These are phyloP conservation scores for Dreissena rostriformis DNA, from an alignment of 1,140 invertebrate genomes.

Conservation along the genomic window DNA sequence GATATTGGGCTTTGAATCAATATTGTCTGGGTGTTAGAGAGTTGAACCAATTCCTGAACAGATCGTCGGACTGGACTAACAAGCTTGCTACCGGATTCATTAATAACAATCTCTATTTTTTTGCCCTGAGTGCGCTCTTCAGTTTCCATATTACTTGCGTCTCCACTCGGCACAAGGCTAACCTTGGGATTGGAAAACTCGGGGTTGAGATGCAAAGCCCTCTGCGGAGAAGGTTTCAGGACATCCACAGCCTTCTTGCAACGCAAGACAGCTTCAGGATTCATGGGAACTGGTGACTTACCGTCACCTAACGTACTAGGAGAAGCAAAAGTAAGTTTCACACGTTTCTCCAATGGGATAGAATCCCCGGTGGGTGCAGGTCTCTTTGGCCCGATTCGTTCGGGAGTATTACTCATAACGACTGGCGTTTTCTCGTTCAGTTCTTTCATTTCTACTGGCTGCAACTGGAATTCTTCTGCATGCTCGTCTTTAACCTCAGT, in stretches of 20 bases:
- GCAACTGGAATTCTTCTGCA: conserved; percentile 16
- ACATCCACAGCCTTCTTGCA: conserved; percentile 18
- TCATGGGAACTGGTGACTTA: conserved; percentile 11
- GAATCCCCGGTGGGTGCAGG: neutral
- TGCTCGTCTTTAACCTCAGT: conserved; percentile 11
- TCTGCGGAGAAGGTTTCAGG: conserved; percentile 55
- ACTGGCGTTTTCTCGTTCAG: conserved; percentile 47
- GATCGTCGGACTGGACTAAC: neutral
- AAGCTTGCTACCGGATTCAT: conserved; percentile 14
- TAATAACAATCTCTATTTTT: conserved; percentile 44
- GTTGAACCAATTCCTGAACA: neutral
- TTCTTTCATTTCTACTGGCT: conserved; percentile 33
- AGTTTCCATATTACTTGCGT: conserved; percentile 9
- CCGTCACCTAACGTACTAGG: conserved; percentile 65
- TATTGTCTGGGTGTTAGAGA: conserved; percentile 25
- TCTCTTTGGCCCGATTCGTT: conserved; percentile 37
- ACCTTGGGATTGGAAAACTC: conserved; percentile 55
- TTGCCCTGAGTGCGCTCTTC: neutral
- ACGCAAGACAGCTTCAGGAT: conserved; percentile 8
- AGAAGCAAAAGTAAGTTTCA: conserved; percentile 63
- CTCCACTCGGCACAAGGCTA: conserved; percentile 32
- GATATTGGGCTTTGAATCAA: conserved; percentile 8
- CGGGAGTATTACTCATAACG: conserved; percentile 47
- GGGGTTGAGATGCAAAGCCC: conserved; percentile 60
- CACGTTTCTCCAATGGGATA: conserved; percentile 56